phyloP scores from a whole-genome alignment of 2,113 vertebrate species.

The Glaucomys volans region DNA sequence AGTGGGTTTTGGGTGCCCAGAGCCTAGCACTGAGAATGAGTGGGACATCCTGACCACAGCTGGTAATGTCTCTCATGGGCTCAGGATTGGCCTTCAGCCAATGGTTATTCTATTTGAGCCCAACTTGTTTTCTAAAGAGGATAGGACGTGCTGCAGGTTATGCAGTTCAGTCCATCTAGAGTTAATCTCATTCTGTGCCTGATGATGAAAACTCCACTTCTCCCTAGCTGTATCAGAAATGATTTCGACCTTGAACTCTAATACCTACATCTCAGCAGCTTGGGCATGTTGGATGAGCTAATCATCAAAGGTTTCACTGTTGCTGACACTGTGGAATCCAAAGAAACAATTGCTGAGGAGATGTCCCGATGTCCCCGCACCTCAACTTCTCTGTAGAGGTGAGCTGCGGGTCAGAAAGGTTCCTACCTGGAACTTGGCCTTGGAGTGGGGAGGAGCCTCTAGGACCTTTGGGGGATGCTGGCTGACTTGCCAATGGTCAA shows the following conservation, averaged over 20 bases:
- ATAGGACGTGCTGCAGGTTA: background rate
- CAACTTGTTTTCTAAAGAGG: background rate
- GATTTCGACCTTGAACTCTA: constrained; percentile 74
- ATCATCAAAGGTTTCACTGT: constrained; percentile 74
- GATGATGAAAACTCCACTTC: background rate
- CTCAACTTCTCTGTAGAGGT: constrained; percentile 84
- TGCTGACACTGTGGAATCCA: constrained; percentile 54
- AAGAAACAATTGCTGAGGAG: constrained; percentile 77
- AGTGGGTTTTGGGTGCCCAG: background rate
- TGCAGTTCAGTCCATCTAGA: background rate
- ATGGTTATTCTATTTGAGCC: background rate
- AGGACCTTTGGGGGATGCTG: background rate
- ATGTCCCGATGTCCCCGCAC: constrained; percentile 51
- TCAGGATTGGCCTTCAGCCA: background rate
- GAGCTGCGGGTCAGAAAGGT: background rate
- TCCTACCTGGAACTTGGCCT: background rate
- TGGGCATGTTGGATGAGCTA: constrained; percentile 71
- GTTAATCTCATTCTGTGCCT: rapidly evolving
- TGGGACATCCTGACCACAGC: background rate
- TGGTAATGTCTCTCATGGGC: too few species aligned
- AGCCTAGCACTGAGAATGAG: background rate
- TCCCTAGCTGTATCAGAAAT: constrained; percentile 59
- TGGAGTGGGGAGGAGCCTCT: background rate
- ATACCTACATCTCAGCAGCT: background rate
- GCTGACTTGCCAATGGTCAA: background rate